These are phyloP conservation scores for Andrena minutula DNA, from an alignment of 2,888 invertebrate genomes.

Conservation along the genomic window DNA sequence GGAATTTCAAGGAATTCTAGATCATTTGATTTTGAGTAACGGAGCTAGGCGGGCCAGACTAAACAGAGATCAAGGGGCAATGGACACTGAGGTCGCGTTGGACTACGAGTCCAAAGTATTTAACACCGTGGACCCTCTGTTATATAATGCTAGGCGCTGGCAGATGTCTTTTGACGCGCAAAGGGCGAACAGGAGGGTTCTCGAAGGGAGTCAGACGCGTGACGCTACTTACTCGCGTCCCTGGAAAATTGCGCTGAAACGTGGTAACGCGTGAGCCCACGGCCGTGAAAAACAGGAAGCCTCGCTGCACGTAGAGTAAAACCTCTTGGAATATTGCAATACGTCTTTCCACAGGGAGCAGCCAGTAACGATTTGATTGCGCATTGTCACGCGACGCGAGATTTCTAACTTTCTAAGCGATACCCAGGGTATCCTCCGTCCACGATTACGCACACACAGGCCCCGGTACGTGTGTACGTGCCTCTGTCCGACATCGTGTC, in stretches of 20 bases:
- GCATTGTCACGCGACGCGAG: constrained; percentile 61
- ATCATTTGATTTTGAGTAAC: not conserved
- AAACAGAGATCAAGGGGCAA: too few relatives aligned
- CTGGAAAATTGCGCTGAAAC: constrained; percentile 33
- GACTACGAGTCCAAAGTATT: too few relatives aligned
- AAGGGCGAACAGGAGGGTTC: not conserved
- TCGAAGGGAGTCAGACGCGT: not conserved
- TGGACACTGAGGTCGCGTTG: too few relatives aligned
- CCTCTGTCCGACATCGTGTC: constrained; percentile 23
- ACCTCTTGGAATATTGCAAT: constrained; percentile 29
- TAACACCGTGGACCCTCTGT: not conserved
- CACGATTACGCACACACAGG: not conserved
- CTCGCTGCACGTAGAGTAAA: constrained; percentile 26
- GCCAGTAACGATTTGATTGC: constrained; percentile 58
- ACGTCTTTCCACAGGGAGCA: constrained; percentile 32
- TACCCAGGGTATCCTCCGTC: constrained; percentile 33
- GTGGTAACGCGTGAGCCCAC: constrained; percentile 24
- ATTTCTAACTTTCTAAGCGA: constrained; percentile 62
- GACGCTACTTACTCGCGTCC: constrained; percentile 2
- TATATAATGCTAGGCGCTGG: not conserved
- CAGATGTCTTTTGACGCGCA: not conserved
- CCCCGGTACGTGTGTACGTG: not conserved
- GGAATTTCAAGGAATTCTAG: not conserved
- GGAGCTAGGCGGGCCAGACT: not conserved
- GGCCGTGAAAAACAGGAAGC: constrained; percentile 58